Evolutionary conservation across 2,888 invertebrate genomes (phyloP).

Genomic region (Drosophila putrida): DNA sequence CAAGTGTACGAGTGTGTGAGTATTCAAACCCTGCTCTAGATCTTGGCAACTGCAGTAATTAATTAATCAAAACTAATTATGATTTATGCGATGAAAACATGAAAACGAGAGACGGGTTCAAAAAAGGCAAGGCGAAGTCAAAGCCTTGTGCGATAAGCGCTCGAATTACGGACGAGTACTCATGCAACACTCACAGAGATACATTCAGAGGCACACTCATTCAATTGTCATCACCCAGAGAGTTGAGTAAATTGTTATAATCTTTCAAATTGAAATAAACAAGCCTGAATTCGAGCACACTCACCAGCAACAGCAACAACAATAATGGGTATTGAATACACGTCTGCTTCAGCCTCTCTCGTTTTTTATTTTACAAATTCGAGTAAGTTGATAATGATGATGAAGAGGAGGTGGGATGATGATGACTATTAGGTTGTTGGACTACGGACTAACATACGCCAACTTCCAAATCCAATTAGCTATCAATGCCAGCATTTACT

Average conservation of each 20-base stretch:
- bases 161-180: not conserved
- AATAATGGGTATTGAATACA: not conserved
- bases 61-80: conserved; percentile 28
- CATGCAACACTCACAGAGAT: not conserved
- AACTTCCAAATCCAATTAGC: conserved; percentile 60
- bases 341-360: conserved; percentile 22
- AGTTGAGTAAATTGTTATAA: conserved; percentile 34
- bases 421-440: not conserved
- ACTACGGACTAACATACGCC: conserved; percentile 17
- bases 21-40: conserved; percentile 14
- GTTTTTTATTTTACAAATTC: conserved; percentile 7
- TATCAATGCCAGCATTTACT: conserved; percentile 30
- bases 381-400: conserved; percentile 5
- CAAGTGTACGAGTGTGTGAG: conserved; percentile 1
- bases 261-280: conserved; percentile 68
- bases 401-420: conserved; percentile 6
- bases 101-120: not conserved
- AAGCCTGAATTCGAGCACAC: conserved; percentile 46
- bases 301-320: conserved; percentile 31
- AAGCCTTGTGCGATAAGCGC: conserved; percentile 8
- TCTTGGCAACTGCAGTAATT: conserved; percentile 20
- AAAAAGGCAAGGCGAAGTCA: not conserved
- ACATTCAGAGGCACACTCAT: not conserved
- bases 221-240: conserved; percentile 16
- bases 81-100: conserved; percentile 16